These are phyloP conservation scores for Ceratosolen fusciceps DNA, from an alignment of 1,140 invertebrate species.

Conservation along the genomic window DNA sequence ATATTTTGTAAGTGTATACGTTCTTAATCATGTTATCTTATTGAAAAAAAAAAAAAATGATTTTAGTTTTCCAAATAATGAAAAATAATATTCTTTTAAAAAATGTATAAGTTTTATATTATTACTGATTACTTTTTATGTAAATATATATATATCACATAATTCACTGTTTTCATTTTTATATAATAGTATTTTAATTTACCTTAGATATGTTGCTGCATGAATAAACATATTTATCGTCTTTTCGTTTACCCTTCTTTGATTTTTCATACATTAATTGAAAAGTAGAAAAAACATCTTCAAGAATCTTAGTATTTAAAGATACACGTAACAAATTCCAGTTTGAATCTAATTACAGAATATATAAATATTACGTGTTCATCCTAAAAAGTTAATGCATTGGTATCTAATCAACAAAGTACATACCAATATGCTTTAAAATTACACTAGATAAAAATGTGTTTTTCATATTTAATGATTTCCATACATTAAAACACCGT, in stretches of 20 bases:
- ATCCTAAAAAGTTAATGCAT: conserved; percentile 1
- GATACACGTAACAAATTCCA: conserved; percentile 57
- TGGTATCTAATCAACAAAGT: neutral
- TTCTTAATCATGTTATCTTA: too few relatives aligned
- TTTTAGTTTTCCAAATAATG: too few relatives aligned
- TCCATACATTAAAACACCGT: conserved; percentile 73
- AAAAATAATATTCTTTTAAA: too few relatives aligned
- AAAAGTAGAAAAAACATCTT: conserved; percentile 58
- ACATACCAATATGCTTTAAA: conserved; percentile 71
- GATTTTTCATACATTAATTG: conserved; percentile 59
- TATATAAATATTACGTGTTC: conserved; percentile 8
- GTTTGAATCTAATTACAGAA: conserved; percentile 57
- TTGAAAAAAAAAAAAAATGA: too few relatives aligned
- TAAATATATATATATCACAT: too few relatives aligned
- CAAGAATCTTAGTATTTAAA: conserved; percentile 58
- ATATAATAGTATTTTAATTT: conserved; percentile 10
- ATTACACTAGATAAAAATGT: conserved; percentile 68
- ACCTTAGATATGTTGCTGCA: conserved; percentile 28
- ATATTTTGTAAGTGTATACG: too few relatives aligned
- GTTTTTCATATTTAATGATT: conserved; percentile 72
- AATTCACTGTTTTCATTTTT: neutral
- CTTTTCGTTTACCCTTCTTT: conserved; percentile 65
- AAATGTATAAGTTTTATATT: too few relatives aligned
- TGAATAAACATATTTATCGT: conserved; percentile 56
- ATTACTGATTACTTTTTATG: too few relatives aligned